phyloP scores from a whole-genome alignment of 2,113 vertebrate species.

The Spheniscus mendiculus region DNA sequence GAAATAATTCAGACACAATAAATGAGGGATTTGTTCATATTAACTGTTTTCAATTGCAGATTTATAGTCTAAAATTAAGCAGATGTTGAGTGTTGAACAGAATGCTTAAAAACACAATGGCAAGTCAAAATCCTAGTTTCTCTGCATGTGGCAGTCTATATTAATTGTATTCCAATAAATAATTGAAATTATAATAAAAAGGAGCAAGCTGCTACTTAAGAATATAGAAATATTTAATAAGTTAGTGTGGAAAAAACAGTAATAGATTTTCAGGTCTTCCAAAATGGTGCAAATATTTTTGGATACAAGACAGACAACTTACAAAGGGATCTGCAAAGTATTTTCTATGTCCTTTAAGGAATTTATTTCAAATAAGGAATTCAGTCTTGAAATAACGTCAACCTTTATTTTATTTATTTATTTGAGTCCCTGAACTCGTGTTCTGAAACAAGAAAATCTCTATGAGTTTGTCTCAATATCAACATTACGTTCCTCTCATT shows the following conservation, averaged over 20 bases:
- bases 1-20: slow-evolving; percentile 29
- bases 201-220: neutral
- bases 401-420: no score
- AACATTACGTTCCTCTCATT: neutral
- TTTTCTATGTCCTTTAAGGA: neutral
- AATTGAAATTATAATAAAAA: slow-evolving; percentile 5
- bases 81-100: slow-evolving; percentile 3
- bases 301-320: neutral
- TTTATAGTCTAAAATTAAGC: slow-evolving; percentile 37
- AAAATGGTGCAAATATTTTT: neutral
- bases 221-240: neutral
- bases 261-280: neutral
- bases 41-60: slow-evolving; percentile 1
- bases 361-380: neutral
- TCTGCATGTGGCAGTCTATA: neutral
- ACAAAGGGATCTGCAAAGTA: neutral
- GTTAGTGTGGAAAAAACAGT: neutral
- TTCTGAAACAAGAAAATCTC: neutral
- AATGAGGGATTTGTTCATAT: neutral
- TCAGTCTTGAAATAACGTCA: neutral
- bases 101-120: slow-evolving; percentile 29
- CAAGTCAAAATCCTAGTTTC: slow-evolving; percentile 9
- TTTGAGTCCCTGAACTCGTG: neutral
- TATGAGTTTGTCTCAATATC: neutral
- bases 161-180: no score